These are phyloP conservation scores for Hippasteria phrygiana DNA, from an alignment of 53 echinoderm and acorn worm species.

Conservation along the genomic window DNA sequence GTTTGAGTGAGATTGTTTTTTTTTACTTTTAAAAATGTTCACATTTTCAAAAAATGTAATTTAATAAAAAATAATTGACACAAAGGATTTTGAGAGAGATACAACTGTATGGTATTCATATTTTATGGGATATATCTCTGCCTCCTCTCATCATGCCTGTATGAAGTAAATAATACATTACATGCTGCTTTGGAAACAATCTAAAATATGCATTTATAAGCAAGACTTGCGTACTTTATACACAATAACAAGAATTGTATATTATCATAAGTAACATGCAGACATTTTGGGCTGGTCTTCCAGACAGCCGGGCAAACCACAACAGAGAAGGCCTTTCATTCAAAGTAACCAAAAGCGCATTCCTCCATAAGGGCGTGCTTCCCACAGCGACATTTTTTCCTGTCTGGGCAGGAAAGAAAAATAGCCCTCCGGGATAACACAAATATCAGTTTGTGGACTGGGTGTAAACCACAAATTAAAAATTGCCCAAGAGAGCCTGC, in stretches of 20 bases:
- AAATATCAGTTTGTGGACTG: neutral
- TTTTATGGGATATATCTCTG: no score
- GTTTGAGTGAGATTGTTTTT: no score
- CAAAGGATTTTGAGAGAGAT: no score
- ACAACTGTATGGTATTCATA: no score
- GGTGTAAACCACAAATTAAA: slow-evolving; percentile 34
- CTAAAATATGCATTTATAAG: neutral
- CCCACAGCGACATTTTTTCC: neutral
- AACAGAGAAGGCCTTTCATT: slow-evolving; percentile 18
- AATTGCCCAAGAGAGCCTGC: neutral
- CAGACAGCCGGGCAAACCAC: slow-evolving; percentile 8
- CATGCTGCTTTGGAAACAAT: neutral
- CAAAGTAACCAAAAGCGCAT: slow-evolving; percentile 31
- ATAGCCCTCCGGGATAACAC: neutral
- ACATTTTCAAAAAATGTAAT: no score
- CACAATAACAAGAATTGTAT: neutral
- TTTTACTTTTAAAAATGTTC: no score
- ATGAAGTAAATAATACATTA: no score
- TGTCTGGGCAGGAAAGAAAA: neutral
- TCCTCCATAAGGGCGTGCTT: slow-evolving; percentile 14
- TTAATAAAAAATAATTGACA: no score
- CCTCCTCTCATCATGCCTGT: no score
- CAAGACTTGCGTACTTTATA: neutral
- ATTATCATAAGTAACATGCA: slow-evolving; percentile 7
- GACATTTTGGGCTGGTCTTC: neutral